These are phyloP conservation scores for Venturia canescens DNA, from an alignment of 1,140 invertebrate species.

Conservation along the genomic window DNA sequence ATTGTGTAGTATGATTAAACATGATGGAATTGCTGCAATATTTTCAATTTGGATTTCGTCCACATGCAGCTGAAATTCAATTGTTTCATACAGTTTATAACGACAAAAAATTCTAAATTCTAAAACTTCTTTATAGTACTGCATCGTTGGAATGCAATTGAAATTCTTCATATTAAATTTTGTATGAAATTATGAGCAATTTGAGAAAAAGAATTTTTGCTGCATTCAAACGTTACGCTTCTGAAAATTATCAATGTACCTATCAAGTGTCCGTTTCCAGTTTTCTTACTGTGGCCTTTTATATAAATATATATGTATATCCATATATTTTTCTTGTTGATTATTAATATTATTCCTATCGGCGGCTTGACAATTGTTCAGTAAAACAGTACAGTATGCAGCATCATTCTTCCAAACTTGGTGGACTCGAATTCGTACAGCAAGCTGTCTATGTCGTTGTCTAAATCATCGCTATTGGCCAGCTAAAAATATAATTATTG, in stretches of 20 bases:
- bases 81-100: background rate
- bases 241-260: background rate
- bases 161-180: too few relatives aligned
- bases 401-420: conserved; percentile 89
- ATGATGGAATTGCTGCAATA: background rate
- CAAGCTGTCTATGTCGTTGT: conserved; percentile 99
- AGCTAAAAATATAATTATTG: conserved; percentile 79
- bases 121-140: too few relatives aligned
- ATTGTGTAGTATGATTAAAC: conserved; percentile 11
- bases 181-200: background rate
- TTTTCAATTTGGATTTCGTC: background rate
- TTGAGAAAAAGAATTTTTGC: too few relatives aligned
- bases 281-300: background rate
- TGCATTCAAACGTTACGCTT: too few relatives aligned
- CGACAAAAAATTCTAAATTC: background rate
- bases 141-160: too few relatives aligned
- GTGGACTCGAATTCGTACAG: conserved; percentile 94
- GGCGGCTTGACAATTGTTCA: conserved; percentile 72
- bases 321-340: background rate
- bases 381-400: conserved; percentile 97
- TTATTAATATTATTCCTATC: conserved; percentile 11
- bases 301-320: conserved; percentile 1
- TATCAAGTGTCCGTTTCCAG: background rate
- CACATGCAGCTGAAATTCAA: background rate
- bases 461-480: conserved; percentile 93